Evolutionary conservation across 2,797 vertebrate genomes (phyloP).

Genomic region (Trachops cirrhosus): DNA sequence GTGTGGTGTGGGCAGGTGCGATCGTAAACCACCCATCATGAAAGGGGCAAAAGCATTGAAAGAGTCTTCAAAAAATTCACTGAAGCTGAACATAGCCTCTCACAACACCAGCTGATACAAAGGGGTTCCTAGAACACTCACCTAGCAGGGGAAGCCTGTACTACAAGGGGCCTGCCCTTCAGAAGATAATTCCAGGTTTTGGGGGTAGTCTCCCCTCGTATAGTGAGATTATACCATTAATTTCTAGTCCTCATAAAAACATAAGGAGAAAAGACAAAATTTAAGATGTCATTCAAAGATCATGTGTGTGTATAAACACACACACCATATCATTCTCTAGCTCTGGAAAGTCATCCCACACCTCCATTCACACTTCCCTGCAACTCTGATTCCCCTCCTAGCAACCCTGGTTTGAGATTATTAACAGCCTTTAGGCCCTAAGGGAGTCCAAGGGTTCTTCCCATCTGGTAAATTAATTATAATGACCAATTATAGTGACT

Average conservation of each 20-base stretch:
- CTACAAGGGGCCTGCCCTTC: not conserved
- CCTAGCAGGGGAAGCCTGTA: not conserved
- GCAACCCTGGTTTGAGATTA: not conserved
- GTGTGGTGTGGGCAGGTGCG: not conserved
- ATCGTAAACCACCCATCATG: not conserved
- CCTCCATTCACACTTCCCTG: not conserved
- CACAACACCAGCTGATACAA: not conserved
- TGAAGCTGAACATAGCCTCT: not conserved
- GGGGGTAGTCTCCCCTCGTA: not conserved
- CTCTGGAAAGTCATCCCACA: not conserved
- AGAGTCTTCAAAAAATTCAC: not conserved
- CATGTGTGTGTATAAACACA: not conserved
- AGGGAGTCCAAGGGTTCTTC: not conserved
- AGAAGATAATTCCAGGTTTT: not conserved
- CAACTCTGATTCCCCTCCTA: not conserved
- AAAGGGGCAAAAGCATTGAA: not conserved
- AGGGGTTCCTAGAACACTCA: not conserved
- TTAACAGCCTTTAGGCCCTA: not conserved
- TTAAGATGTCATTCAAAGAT: not conserved
- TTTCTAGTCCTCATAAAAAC: conserved; percentile 2
- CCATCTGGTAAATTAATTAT: not conserved
- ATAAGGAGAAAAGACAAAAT: not conserved
- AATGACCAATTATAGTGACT: not conserved
- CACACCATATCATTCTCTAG: not conserved
- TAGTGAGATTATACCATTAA: not conserved